A percentile compares a stretch with the other conserved stretches of the same genome.
These are phyloP conservation scores for Staurois parvus DNA, from an alignment of 2,797 vertebrate species.

Conservation along the genomic window DNA sequence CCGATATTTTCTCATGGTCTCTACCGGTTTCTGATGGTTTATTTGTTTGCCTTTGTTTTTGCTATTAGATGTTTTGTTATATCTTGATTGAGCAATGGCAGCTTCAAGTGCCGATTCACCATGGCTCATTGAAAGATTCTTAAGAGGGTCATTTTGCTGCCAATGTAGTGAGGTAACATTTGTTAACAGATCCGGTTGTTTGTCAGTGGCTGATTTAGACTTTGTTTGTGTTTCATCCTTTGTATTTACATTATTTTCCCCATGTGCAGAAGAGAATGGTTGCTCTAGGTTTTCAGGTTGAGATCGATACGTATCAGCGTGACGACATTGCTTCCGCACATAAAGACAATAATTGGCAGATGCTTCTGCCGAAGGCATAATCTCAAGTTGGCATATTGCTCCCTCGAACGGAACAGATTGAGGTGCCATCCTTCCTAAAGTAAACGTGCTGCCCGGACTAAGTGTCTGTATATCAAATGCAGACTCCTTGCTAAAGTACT, in stretches of 20 bases:
- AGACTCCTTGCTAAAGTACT: slow-evolving; percentile 80
- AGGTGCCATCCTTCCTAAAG: slow-evolving; percentile 89
- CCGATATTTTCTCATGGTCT: slow-evolving; percentile 72
- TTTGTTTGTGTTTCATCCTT: slow-evolving; percentile 61
- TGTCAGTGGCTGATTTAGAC: slow-evolving; percentile 54
- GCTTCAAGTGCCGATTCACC: not conserved
- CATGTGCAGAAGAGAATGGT: slow-evolving; percentile 14
- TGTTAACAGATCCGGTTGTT: slow-evolving; percentile 46
- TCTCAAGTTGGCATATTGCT: slow-evolving; percentile 90
- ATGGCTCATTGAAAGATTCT: slow-evolving; percentile 64
- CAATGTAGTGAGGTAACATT: not conserved
- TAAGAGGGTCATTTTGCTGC: slow-evolving; percentile 11
- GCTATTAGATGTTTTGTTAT: slow-evolving; percentile 33
- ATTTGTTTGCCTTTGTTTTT: slow-evolving; percentile 47
- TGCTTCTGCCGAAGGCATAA: slow-evolving; percentile 89
- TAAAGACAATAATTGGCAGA: slow-evolving; percentile 89
- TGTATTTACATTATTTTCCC: slow-evolving; percentile 45
- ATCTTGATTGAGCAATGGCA: not conserved
- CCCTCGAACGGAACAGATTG: slow-evolving; percentile 87
- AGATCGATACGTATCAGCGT: slow-evolving; percentile 85
- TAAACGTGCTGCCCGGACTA: slow-evolving; percentile 81
- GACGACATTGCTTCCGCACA: slow-evolving; percentile 89
- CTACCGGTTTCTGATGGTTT: slow-evolving; percentile 56
- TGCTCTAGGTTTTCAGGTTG: slow-evolving; percentile 56
- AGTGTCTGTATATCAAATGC: slow-evolving; percentile 78